These are phyloP conservation scores for Cheilosia variabilis DNA, from an alignment of 2,888 invertebrate genomes.

Conservation along the genomic window DNA sequence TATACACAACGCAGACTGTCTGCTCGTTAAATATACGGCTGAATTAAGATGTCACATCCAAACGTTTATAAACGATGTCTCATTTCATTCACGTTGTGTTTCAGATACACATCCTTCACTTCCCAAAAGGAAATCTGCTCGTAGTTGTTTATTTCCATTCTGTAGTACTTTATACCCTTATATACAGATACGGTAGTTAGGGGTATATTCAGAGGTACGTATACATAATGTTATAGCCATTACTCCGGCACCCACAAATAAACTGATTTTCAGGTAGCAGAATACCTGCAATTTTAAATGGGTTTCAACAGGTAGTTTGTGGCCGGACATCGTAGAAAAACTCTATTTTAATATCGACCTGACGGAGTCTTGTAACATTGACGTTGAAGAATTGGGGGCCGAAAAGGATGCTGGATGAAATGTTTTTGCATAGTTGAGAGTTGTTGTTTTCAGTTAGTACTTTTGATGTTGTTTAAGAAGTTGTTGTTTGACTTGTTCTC, in stretches of 20 bases:
- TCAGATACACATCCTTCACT: background rate
- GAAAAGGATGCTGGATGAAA: background rate
- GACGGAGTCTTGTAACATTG: background rate
- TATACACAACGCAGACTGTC: background rate
- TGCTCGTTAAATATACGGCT: conserved; percentile 1
- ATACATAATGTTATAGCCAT: conserved; percentile 6
- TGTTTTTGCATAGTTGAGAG: background rate
- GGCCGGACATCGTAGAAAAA: conserved; percentile 1
- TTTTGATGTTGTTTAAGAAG: conserved; percentile 11
- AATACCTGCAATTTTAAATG: conserved; percentile 14
- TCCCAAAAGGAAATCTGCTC: background rate
- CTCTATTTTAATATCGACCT: conserved; percentile 9
- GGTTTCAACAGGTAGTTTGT: conserved; percentile 31
- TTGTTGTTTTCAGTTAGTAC: background rate
- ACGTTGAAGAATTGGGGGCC: background rate
- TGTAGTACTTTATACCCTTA: background rate
- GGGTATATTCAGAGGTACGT: background rate
- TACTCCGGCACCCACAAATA: conserved; percentile 8
- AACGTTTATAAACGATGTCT: conserved; percentile 32
- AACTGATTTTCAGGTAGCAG: conserved; percentile 8
- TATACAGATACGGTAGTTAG: background rate
- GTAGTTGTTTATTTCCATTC: conserved; percentile 8
- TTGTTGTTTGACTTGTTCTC: background rate
- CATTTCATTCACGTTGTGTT: conserved; percentile 5
- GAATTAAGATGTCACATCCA: conserved; percentile 34